phyloP scores from a whole-genome alignment of 2,888 invertebrate species.

The Amblyteles armatorius region DNA sequence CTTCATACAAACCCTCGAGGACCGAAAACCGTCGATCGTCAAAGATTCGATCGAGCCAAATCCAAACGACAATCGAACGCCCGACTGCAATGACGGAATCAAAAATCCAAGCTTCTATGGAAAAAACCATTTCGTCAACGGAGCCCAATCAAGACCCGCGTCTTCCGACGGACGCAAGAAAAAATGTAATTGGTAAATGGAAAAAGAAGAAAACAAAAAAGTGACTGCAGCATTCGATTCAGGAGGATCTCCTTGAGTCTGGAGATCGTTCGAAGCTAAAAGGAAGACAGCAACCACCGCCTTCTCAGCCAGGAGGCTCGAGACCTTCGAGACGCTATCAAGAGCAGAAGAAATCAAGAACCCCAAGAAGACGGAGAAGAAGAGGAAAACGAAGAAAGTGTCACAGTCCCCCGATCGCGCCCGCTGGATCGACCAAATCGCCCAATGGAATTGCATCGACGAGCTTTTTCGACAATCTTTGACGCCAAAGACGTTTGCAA shows the following conservation, averaged over 20 bases:
- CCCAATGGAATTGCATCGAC: conserved; percentile 14
- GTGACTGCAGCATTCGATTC: conserved; percentile 35
- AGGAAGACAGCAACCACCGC: conserved; percentile 14
- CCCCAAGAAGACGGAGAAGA: conserved; percentile 12
- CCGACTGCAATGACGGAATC: conserved; percentile 43
- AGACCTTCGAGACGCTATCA: conserved; percentile 10
- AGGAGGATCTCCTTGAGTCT: conserved; percentile 4
- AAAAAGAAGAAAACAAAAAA: conserved; percentile 18
- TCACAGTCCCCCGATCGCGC: not conserved
- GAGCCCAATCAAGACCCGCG: conserved; percentile 35
- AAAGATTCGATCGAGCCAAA: conserved; percentile 51
- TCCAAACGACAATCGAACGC: conserved; percentile 53
- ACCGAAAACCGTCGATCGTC: conserved; percentile 45
- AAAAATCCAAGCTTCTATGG: conserved; percentile 44
- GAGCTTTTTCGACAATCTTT: conserved; percentile 5
- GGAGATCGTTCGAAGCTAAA: conserved; percentile 28
- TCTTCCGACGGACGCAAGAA: not conserved
- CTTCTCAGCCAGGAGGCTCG: conserved; percentile 34
- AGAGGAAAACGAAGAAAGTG: conserved; percentile 29
- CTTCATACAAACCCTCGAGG: conserved; percentile 44
- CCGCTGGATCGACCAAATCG: conserved; percentile 45
- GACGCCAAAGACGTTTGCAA: conserved; percentile 8
- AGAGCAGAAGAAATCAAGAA: conserved; percentile 45
- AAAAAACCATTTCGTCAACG: conserved; percentile 40
- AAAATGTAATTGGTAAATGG: conserved; percentile 10